Percentiles rank a stretch among this genome's conserved stretches.
phyloP scores from a whole-genome alignment of 2,888 invertebrate species.

The Pheosia gnoma region DNA sequence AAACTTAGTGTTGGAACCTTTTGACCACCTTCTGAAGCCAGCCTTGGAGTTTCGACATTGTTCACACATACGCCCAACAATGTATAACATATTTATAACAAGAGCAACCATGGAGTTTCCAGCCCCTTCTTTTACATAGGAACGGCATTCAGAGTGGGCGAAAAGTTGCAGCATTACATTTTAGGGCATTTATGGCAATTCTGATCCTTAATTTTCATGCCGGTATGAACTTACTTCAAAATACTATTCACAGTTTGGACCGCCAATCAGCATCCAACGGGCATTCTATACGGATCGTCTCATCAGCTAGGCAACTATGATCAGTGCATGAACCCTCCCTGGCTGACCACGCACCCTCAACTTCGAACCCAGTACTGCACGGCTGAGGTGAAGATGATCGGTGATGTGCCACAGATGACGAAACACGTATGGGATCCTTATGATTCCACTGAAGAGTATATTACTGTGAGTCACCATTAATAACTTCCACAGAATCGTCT shows the following conservation, averaged over 20 bases:
- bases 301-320: conserved; percentile 36
- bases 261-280: conserved; percentile 37
- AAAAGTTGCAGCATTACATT: no score
- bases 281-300: conserved; percentile 29
- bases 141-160: no score
- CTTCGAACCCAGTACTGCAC: conserved; percentile 36
- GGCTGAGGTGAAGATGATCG: conserved; percentile 23
- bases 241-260: conserved; percentile 37
- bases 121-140: no score
- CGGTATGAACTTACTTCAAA: not conserved
- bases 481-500: not conserved
- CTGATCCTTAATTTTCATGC: not conserved
- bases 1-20: no score
- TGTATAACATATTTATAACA: no score
- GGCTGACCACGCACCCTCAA: conserved; percentile 26
- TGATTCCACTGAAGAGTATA: conserved; percentile 18
- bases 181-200: not conserved
- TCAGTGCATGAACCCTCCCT: conserved; percentile 38
- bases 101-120: no score
- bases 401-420: conserved; percentile 4
- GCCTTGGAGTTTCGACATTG: no score
- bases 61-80: no score
- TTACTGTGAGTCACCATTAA: conserved; percentile 30
- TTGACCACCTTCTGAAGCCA: not conserved
- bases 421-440: conserved; percentile 21